Conservation (phyloP, 30 jellyfish, hydroid and myxozoan species). For the Turritopsis dohrnii region DNA sequence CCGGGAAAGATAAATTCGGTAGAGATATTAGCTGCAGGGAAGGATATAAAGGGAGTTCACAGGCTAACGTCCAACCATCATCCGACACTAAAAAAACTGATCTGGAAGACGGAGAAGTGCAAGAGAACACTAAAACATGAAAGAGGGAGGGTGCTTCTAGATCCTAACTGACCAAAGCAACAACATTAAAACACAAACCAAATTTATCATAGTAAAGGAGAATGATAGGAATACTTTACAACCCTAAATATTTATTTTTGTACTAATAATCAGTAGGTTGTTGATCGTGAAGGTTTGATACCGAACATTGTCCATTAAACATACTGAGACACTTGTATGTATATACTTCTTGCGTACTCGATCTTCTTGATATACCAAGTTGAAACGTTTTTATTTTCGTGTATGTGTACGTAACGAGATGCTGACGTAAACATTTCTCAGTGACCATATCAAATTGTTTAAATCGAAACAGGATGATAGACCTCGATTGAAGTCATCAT, state of each 20-base stretch:
- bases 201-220: not conserved
- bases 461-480: no score
- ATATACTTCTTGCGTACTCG: not conserved
- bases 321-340: no score
- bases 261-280: not conserved
- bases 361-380: not conserved
- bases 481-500: not conserved
- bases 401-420: not conserved
- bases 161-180: not conserved
- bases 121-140: not conserved
- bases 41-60: not conserved
- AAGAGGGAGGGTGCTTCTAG: not conserved
- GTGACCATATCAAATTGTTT: no score
- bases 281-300: not conserved
- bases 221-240: not conserved
- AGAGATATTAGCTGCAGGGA: not conserved
- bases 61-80: not conserved
- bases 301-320: not conserved
- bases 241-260: not conserved
- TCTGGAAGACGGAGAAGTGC: conserved; percentile 3
- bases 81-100: not conserved
- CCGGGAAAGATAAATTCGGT: not conserved
- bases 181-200: not conserved
- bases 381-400: not conserved
- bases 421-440: not conserved